Conservation (phyloP, 2,888 invertebrate genomes). For the Meiosimyza platycephala region DNA sequence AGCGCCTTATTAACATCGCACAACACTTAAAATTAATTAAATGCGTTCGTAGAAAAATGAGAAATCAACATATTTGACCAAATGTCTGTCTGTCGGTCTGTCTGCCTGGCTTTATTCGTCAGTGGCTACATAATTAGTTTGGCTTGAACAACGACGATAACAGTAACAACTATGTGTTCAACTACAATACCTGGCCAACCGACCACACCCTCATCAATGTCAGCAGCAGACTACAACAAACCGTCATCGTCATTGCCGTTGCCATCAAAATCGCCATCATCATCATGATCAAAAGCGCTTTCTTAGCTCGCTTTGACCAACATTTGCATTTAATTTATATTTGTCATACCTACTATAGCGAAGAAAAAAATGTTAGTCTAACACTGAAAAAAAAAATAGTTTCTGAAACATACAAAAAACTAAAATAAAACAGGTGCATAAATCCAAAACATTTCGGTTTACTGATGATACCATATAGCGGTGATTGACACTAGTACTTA, state of each 20-base stretch:
- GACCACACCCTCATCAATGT: conserved; percentile 29
- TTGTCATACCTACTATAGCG: neutral
- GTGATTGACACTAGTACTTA: no score
- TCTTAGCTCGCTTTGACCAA: conserved; percentile 48
- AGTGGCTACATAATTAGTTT: conserved; percentile 26
- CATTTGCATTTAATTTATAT: conserved; percentile 47
- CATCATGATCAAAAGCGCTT: neutral
- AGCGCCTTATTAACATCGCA: conserved; percentile 26
- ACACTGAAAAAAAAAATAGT: no score
- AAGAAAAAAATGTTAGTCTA: no score
- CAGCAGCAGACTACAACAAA: neutral
- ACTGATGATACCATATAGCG: no score
- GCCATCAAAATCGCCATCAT: neutral
- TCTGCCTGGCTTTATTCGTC: conserved; percentile 15
- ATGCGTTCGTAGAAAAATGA: conserved; percentile 19
- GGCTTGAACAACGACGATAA: conserved; percentile 7
- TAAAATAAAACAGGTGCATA: no score
- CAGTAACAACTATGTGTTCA: neutral
- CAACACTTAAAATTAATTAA: conserved; percentile 29
- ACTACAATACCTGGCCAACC: neutral
- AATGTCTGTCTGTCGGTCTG: neutral
- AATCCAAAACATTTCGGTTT: no score
- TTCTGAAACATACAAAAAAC: neutral
- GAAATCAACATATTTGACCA: neutral
- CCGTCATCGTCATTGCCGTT: neutral